Percentiles rank a stretch among this genome's conserved stretches.
Conservation (phyloP, 2,888 invertebrate genomes). For the Agrotis exclamationis region DNA sequence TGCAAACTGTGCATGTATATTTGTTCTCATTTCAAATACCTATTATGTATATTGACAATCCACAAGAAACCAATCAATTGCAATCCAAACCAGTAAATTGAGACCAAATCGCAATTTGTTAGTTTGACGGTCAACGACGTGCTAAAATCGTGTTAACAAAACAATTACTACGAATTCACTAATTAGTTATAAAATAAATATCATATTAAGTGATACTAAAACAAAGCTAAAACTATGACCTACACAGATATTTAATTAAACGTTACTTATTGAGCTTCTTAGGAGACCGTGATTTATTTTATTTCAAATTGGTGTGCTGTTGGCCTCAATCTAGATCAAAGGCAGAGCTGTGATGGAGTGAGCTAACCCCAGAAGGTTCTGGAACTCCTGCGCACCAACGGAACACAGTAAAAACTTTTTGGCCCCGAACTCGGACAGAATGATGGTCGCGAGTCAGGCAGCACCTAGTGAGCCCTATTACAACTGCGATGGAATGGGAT, state of each 20-base stretch:
- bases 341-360: too few relatives aligned
- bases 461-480: too few relatives aligned
- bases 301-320: too few relatives aligned
- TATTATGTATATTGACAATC: neutral
- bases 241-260: neutral
- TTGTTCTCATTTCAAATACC: neutral
- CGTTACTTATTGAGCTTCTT: neutral
- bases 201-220: neutral
- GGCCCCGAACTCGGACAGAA: too few relatives aligned
- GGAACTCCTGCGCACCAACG: too few relatives aligned
- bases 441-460: too few relatives aligned
- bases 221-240: neutral
- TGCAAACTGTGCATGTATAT: neutral
- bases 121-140: neutral
- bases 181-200: conserved; percentile 4
- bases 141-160: conserved; percentile 8
- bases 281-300: neutral
- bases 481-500: too few relatives aligned
- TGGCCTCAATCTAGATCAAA: too few relatives aligned
- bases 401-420: too few relatives aligned
- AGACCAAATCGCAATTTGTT: conserved; percentile 1
- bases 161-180: neutral
- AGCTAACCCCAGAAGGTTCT: too few relatives aligned
- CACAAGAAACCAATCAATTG: neutral
- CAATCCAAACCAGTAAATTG: too few relatives aligned